phyloP scores from a whole-genome alignment of 2,888 invertebrate genomes.

The Melieria picta region DNA sequence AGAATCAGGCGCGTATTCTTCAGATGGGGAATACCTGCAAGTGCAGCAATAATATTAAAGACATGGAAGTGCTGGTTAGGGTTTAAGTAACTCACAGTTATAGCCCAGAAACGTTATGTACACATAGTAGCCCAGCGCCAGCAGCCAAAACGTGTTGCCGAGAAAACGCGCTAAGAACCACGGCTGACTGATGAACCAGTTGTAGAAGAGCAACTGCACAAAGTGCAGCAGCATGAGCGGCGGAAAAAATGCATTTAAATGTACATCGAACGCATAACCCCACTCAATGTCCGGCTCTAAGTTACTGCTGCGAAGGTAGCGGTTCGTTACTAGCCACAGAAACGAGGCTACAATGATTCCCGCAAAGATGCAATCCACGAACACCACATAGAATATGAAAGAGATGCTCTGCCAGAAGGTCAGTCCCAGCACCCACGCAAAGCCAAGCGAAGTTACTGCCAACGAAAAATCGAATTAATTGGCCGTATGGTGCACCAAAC shows the following conservation, averaged over 20 bases:
- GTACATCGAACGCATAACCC: slow-evolving; percentile 99
- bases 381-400: slow-evolving; percentile 90
- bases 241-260: slow-evolving; percentile 99
- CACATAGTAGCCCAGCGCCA: slow-evolving; percentile 89
- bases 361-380: slow-evolving; percentile 92
- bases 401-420: slow-evolving; percentile 76
- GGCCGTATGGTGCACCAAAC: background rate
- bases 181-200: slow-evolving; percentile 80
- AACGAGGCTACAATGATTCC: slow-evolving; percentile 88
- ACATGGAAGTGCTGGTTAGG: background rate
- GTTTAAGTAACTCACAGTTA: slow-evolving; percentile 75
- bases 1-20: slow-evolving; percentile 86
- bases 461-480: background rate
- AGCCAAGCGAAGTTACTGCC: slow-evolving; percentile 88
- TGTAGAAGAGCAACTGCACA: slow-evolving; percentile 88
- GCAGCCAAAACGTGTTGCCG: slow-evolving; percentile 93
- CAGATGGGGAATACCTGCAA: slow-evolving; percentile 84
- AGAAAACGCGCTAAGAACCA: slow-evolving; percentile 84
- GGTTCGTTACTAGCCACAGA: slow-evolving; percentile 79
- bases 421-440: slow-evolving; percentile 81
- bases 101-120: slow-evolving; percentile 98
- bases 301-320: slow-evolving; percentile 59
- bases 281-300: slow-evolving; percentile 80
- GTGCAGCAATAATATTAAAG: background rate
- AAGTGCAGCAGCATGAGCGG: slow-evolving; percentile 92